Evolutionary conservation across 37 sponge, comb jelly and placozoan genomes (phyloP).

Genomic region (Hexactinellida sp.): DNA sequence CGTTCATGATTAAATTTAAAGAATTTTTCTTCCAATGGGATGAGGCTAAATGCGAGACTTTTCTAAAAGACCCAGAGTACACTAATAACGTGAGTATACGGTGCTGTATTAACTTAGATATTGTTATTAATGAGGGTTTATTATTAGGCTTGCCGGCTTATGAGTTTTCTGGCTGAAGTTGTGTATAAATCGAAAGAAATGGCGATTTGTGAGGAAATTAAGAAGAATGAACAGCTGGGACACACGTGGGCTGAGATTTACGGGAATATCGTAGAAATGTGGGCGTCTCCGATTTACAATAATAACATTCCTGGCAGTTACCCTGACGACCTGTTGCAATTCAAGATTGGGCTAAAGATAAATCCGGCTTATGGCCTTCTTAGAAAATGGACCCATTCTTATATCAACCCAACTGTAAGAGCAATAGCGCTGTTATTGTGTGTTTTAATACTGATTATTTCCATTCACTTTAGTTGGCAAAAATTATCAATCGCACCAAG

Average conservation of each 20-base stretch:
- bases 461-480: neutral
- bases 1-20: neutral
- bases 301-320: neutral
- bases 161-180: constrained; percentile 11
- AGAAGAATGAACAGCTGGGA: neutral
- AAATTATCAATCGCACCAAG: neutral
- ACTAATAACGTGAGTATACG: neutral
- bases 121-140: neutral
- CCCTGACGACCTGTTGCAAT: neutral
- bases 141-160: neutral
- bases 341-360: neutral
- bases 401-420: constrained; percentile 1
- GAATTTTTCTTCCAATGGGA: neutral
- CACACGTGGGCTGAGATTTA: neutral
- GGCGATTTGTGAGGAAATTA: neutral
- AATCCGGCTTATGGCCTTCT: neutral
- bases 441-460: neutral
- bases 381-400: neutral
- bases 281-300: neutral
- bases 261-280: neutral
- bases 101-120: neutral
- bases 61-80: neutral
- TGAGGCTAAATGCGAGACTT: neutral
- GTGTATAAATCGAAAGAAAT: neutral
- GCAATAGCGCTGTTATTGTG: neutral